Percentiles rank a stretch among this genome's conserved stretches.
These are phyloP conservation scores for Aethes cnicana DNA, from an alignment of 2,888 invertebrate genomes.

Conservation along the genomic window DNA sequence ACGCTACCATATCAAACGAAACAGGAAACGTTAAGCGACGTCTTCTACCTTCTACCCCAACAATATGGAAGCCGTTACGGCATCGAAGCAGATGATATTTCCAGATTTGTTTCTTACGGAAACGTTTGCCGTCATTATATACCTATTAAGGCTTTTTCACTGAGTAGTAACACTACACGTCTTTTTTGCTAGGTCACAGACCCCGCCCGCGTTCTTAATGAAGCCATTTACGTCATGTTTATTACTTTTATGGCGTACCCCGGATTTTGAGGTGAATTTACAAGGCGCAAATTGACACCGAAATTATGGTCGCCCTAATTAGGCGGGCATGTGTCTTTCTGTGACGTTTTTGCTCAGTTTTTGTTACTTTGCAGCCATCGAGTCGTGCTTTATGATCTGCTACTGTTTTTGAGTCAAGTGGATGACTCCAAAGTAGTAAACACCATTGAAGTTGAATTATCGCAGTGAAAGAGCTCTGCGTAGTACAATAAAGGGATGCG, in stretches of 20 bases:
- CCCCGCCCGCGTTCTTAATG: slow-evolving; percentile 73
- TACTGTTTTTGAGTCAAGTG: slow-evolving; percentile 29
- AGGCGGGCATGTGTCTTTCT: slow-evolving; percentile 52
- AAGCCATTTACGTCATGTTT: slow-evolving; percentile 79
- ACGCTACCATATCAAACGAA: slow-evolving; percentile 28
- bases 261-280: slow-evolving; percentile 76
- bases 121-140: slow-evolving; percentile 73
- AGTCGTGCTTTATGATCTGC: slow-evolving; percentile 23
- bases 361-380: slow-evolving; percentile 26
- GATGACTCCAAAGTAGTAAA: not conserved
- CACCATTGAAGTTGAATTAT: slow-evolving; percentile 3
- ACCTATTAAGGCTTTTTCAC: slow-evolving; percentile 66
- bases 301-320: slow-evolving; percentile 65
- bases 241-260: slow-evolving; percentile 76
- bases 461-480: not conserved
- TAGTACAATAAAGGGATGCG: too few relatives aligned
- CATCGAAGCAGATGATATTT: slow-evolving; percentile 61
- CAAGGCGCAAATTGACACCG: slow-evolving; percentile 75
- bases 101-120: slow-evolving; percentile 69
- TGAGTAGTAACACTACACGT: slow-evolving; percentile 53
- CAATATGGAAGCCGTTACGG: slow-evolving; percentile 58
- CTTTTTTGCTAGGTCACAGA: slow-evolving; percentile 71
- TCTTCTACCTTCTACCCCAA: slow-evolving; percentile 44
- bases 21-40: slow-evolving; percentile 38
- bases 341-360: slow-evolving; percentile 39